Evolutionary conservation across 2,888 invertebrate genomes (phyloP).

Genomic region (Lasioglossum figueresi): DNA sequence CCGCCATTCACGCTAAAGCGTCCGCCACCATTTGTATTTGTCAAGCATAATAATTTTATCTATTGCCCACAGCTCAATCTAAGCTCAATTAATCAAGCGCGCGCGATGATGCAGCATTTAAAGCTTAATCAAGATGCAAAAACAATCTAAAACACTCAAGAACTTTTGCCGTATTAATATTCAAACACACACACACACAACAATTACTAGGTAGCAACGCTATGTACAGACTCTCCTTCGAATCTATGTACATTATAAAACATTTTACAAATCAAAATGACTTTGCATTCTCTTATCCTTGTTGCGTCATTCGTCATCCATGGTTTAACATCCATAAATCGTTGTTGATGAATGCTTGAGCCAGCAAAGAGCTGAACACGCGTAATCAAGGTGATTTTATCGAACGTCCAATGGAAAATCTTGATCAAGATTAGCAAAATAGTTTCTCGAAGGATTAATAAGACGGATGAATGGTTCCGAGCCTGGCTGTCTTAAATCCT

Average conservation of each 20-base stretch:
- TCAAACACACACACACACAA: neutral
- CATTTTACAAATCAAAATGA: neutral
- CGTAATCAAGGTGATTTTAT: slow-evolving; percentile 5
- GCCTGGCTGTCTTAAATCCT: neutral
- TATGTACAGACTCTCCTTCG: neutral
- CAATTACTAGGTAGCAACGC: neutral
- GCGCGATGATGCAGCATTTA: slow-evolving; percentile 2
- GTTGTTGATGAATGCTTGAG: neutral
- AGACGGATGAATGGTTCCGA: neutral
- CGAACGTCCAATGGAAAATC: neutral
- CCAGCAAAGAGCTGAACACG: neutral
- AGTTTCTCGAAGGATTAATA: neutral
- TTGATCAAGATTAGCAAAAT: neutral
- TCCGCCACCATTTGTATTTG: neutral
- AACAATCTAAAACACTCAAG: slow-evolving; percentile 4
- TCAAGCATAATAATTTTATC: slow-evolving; percentile 6
- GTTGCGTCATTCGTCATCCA: slow-evolving; percentile 6
- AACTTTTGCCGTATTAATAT: neutral
- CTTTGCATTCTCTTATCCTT: neutral
- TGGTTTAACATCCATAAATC: neutral
- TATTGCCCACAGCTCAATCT: slow-evolving; percentile 5
- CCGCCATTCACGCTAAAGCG: neutral
- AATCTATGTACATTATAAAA: neutral
- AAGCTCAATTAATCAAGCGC: neutral
- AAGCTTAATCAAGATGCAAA: slow-evolving; percentile 5